Evolutionary conservation across 2,888 invertebrate genomes (phyloP).

Genomic region (Holacanthella duospinosa): DNA sequence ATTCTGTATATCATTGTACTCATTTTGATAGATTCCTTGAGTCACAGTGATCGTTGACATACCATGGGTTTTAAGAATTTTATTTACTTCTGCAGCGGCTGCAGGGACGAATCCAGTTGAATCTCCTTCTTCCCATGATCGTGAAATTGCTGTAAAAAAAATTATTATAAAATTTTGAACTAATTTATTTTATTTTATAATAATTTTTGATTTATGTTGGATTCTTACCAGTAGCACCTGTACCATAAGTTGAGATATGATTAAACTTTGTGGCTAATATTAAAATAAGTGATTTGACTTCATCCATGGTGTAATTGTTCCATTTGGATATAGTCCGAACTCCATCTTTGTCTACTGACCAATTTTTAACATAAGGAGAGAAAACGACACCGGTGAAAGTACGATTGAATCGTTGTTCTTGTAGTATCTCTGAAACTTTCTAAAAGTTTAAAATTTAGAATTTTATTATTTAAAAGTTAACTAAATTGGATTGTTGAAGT

Average conservation of each 20-base stretch:
- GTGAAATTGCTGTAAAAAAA: not conserved
- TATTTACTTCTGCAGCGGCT: not conserved
- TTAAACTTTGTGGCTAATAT: not conserved
- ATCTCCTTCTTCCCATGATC: not conserved
- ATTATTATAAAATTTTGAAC: not conserved
- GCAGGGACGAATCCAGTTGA: not conserved
- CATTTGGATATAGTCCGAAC: not conserved
- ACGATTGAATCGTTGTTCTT: not conserved
- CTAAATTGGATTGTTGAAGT: not conserved
- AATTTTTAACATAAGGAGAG: slow-evolving; percentile 1
- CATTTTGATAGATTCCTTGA: slow-evolving; percentile 17
- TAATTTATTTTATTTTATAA: not conserved
- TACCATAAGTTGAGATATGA: not conserved
- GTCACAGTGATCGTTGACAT: slow-evolving; percentile 9
- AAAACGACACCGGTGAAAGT: not conserved
- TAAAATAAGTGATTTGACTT: not conserved
- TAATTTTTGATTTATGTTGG: not conserved
- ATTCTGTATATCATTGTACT: slow-evolving; percentile 5
- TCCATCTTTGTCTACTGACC: not conserved
- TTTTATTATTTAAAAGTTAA: not conserved
- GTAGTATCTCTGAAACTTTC: not conserved
- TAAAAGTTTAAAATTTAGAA: not conserved
- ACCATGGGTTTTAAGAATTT: slow-evolving; percentile 9
- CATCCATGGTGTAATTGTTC: not conserved
- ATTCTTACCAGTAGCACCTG: not conserved